These are phyloP conservation scores for Sinelater perroti DNA, from an alignment of 2,888 invertebrate species.

Conservation along the genomic window DNA sequence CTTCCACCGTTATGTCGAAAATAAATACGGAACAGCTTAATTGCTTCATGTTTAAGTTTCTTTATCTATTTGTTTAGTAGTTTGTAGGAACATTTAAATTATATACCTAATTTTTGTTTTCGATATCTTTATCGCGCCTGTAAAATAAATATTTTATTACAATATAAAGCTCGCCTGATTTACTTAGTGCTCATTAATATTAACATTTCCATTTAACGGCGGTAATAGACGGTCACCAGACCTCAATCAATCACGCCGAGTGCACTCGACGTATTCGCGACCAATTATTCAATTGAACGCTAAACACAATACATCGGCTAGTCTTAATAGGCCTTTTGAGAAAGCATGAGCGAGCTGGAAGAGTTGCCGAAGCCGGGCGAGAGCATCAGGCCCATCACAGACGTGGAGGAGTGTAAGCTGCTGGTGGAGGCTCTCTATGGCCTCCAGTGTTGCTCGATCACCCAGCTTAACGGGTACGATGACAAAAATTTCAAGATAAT, in stretches of 20 bases:
- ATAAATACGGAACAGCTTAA: neutral
- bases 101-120: no score
- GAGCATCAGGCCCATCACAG: constrained; percentile 67
- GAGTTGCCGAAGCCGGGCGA: constrained; percentile 62
- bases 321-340: constrained; percentile 19
- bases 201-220: no score
- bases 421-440: constrained; percentile 71
- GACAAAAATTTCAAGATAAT: constrained; percentile 78
- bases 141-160: no score
- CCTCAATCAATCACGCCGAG: constrained; percentile 11
- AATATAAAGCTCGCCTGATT: no score
- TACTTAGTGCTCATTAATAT: no score
- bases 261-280: constrained; percentile 4
- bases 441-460: constrained; percentile 65
- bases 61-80: no score
- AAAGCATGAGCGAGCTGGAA: constrained; percentile 47
- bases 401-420: constrained; percentile 63
- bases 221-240: neutral
- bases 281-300: constrained; percentile 22
- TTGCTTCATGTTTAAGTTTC: no score
- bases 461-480: constrained; percentile 78
- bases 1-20: neutral
- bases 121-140: no score
- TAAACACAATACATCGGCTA: constrained; percentile 41
- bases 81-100: no score